These are phyloP conservation scores for Homarus americanus DNA, from an alignment of 1,140 invertebrate genomes.

Conservation along the genomic window DNA sequence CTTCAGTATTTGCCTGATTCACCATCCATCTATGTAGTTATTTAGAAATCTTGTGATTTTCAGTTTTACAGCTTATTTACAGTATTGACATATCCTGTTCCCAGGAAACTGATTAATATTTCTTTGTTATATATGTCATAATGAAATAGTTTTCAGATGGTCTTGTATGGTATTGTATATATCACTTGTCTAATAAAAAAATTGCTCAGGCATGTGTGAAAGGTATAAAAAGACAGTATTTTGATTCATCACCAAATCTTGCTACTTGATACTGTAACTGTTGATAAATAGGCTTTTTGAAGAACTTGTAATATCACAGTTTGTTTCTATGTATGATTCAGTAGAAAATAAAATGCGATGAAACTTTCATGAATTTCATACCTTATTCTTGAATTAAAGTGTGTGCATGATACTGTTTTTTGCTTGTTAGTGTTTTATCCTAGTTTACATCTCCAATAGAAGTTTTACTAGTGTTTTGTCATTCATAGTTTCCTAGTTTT, in stretches of 20 bases:
- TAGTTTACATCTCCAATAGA: neutral
- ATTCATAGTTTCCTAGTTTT: neutral
- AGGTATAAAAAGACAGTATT: neutral
- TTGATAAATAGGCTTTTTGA: slow-evolving; percentile 28
- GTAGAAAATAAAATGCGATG: slow-evolving; percentile 51
- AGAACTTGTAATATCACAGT: slow-evolving; percentile 35
- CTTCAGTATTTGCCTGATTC: neutral
- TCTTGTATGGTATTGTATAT: neutral
- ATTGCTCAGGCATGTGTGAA: slow-evolving; percentile 16
- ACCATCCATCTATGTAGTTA: neutral
- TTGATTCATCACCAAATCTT: slow-evolving; percentile 1
- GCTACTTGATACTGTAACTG: slow-evolving; percentile 32
- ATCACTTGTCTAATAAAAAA: neutral
- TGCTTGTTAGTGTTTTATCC: neutral
- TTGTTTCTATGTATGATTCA: slow-evolving; percentile 45
- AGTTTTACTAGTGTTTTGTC: neutral
- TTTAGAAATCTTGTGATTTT: neutral
- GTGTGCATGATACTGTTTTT: neutral
- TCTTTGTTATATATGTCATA: neutral
- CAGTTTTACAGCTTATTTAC: neutral
- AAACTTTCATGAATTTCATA: slow-evolving; percentile 11
- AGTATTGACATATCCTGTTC: neutral
- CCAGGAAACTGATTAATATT: neutral
- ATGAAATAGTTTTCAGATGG: neutral
- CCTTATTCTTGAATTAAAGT: neutral